Base-by-base conservation (phyloP, 1,140 invertebrate genomes). In the Ephestia elutella region DNA sequence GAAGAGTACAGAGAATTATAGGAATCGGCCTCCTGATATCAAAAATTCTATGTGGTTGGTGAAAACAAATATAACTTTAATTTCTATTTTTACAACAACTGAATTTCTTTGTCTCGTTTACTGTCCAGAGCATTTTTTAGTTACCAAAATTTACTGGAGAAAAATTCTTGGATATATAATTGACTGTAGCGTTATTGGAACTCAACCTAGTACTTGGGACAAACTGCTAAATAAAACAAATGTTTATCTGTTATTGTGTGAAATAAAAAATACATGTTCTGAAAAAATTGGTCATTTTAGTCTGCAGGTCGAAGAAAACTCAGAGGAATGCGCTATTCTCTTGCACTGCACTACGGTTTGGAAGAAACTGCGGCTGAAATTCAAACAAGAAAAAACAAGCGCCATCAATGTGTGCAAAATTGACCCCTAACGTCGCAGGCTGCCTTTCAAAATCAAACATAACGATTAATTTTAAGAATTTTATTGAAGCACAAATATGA, bases 401-500 rank as follows among this genome's bases (percentile, higher is more conserved):
- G 64, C 69, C 68, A 80, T 60, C 73, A 82, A 86, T 85, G 83
- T 81, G 83, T 80, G 83, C 80, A 83, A 81, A 78, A 66, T 25
- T 49, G 58, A 66, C 66, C 51, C 30, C 58, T 28, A n/a, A 35
- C 50, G 50, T 28, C 18, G 19, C 30, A 49, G 1, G 32, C 61
- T 28, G 20, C 19, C 28, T 53, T 50, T 38, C 58, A 30, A 53
- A 80, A 77, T 69, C 65, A 77, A 80, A 83, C 68, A 69, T 68
- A 25, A 25, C 21, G 21, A 25, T 25, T 2, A 32, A 32, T 32
- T 32, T 32, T 32, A 53, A 53, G 19, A 67, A 66, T 78, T 81
- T 83, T 85, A 83, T 85, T 85, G 59, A 85, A 87, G 80, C 82
- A 85, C 73, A 82, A 81, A 73, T 77, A 80, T 81, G 78, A 83